Percentiles rank a stretch among this genome's conserved stretches.
Conservation (phyloP, 2,888 invertebrate species). For the Cheilosia grossa region DNA sequence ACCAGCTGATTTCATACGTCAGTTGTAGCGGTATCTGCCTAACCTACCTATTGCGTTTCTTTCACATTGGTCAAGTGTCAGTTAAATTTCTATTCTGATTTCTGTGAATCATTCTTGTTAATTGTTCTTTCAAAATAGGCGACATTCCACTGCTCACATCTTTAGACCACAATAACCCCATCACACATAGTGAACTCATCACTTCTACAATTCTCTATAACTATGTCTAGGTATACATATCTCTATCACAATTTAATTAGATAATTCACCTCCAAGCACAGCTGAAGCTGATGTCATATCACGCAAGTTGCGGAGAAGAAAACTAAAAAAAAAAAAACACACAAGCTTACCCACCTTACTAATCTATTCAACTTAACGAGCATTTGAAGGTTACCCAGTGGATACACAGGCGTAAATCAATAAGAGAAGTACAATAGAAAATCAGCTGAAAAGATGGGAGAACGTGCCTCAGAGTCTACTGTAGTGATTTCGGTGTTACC, state of each 20-base stretch:
- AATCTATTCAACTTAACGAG: conserved; percentile 40
- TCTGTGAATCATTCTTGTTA: neutral
- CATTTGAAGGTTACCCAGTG: conserved; percentile 51
- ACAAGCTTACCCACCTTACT: conserved; percentile 53
- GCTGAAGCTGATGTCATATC: conserved; percentile 67
- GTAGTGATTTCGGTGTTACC: neutral
- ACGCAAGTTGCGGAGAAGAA: conserved; percentile 43
- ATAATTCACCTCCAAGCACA: conserved; percentile 46
- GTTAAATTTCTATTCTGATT: no score
- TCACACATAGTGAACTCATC: conserved; percentile 59
- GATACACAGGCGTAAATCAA: conserved; percentile 8
- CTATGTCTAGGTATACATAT: no score
- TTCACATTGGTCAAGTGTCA: no score
- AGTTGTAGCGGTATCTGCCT: no score
- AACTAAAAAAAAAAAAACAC: conserved; percentile 24
- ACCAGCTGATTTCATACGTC: no score
- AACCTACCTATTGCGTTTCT: no score
- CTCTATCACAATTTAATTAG: conserved; percentile 35
- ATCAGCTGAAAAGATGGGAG: conserved; percentile 10
- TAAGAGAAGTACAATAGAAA: conserved; percentile 12
- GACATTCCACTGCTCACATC: conserved; percentile 24
- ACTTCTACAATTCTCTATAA: conserved; percentile 11
- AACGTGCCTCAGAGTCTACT: neutral
- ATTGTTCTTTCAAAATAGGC: neutral
- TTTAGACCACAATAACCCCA: neutral